Evolutionary conservation across 2,113 vertebrate genomes (phyloP), one percentile per base, ranked within the genome.

Genomic region (Forbesichthys agassizii): DNA sequence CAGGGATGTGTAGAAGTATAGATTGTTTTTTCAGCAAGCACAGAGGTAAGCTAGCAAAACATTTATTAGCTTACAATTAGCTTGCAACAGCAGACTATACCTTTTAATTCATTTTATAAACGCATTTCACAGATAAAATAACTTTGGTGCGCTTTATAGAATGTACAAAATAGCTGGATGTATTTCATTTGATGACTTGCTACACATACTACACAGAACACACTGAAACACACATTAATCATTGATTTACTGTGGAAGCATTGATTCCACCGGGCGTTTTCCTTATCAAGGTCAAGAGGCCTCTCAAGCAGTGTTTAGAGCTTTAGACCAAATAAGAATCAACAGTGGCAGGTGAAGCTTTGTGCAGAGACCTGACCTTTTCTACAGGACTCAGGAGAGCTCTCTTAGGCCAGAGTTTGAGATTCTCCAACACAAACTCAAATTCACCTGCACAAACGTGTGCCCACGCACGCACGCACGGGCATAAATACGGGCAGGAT

Each of bases 391-490:
- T 54, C 13, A 54, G 52, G 3, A 54, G 12, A n/a, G 52, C 52
- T 54, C 52, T 54, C 13, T 14, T n/a, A 14, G 7, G 6, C 52
- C 13, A 2, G 13, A n/a, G 13, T n/a, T 16, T 54, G 52, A 54
- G 12, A 52, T 54, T 3, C 52, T 54, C 2, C 3, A 7, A 46
- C 11, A 33, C 66, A 60, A 46, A 59, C 47, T n/a, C 55, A 58
- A 16, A 48, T 46, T 48, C 33, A 47, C 52, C 9, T 11, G 13
- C 49, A 51, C 20, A 52, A 18, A 5, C 9, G 65, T 8, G 14
- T 51, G 56, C 46, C 47, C 69, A 55, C 48, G 18, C 49, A 53
- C 58, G 12, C 51, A 48, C 51, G 18, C 49, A 53, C 58, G 27
- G 27, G 27, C 27, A n/a, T n/a, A n/a, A n/a, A n/a, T n/a, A n/a